A percentile compares a stretch with the other conserved stretches of the same genome.
Evolutionary conservation across 2,113 vertebrate species (phyloP).

Genomic region (Danionella cerebrum): DNA sequence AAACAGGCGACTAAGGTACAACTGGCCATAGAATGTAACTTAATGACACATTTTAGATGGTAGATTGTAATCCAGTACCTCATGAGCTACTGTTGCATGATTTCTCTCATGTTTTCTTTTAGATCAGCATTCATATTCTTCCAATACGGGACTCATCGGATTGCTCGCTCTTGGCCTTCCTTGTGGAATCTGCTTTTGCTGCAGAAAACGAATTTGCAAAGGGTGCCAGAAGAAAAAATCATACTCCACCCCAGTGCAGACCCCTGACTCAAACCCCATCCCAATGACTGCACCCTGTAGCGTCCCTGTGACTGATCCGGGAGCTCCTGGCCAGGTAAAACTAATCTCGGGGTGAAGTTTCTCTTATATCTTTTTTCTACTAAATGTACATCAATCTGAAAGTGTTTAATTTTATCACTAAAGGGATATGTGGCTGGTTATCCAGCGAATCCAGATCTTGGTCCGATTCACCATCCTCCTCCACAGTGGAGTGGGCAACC

Average conservation of each 20-base stretch:
- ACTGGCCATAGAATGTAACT: no score
- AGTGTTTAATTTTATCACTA: no score
- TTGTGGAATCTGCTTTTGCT: slow-evolving; percentile 54
- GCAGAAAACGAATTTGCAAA: slow-evolving; percentile 55
- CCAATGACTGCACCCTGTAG: slow-evolving; percentile 23
- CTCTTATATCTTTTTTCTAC: background rate
- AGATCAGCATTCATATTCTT: slow-evolving; percentile 24
- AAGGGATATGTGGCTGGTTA: background rate
- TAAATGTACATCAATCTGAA: no score
- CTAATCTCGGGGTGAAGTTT: background rate
- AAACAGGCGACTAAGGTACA: no score
- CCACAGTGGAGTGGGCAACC: slow-evolving; percentile 36
- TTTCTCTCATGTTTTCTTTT: no score
- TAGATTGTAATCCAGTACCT: no score
- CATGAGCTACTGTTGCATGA: no score
- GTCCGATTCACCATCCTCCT: slow-evolving; percentile 29
- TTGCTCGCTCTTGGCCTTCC: slow-evolving; percentile 56
- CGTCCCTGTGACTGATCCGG: background rate
- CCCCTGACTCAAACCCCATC: background rate
- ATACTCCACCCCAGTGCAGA: background rate
- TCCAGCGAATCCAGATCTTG: slow-evolving; percentile 3
- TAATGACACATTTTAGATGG: no score
- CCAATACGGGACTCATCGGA: slow-evolving; percentile 42
- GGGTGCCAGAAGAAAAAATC: slow-evolving; percentile 15
- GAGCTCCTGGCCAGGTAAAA: slow-evolving; percentile 36